Base-by-base conservation (phyloP, 2,888 invertebrate genomes). In the Scaptomyza caliginosa region DNA sequence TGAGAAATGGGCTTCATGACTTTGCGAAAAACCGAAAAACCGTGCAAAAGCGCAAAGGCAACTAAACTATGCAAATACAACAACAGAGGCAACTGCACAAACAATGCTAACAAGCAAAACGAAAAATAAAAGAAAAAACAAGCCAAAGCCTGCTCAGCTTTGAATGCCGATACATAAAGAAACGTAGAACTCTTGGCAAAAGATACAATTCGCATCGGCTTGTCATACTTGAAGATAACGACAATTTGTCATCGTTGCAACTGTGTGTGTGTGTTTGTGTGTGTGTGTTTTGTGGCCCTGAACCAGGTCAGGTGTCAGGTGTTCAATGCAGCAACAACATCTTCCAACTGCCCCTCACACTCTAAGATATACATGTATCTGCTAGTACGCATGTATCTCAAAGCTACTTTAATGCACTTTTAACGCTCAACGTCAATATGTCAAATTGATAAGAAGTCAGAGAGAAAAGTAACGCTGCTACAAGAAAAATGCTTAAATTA, bases 401-500 rank as follows among this genome's bases (percentile, higher is more conserved):
- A 43, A 71, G 84, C 84, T 83, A 83, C 84, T 83, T 86, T 84
- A 88, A 88, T 89, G 89, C 87, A 89, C 83, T 89, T 88, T 89
- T 76, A 75, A 56, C 83, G 86, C 79, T 88, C 82, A 77, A 82
- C 85, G 88, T 88, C 88, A 88, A 89, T 88, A 82, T 88, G 89
- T 89, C 89, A 88, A 89, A 89, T 78, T 88, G 89, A 89, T 89
- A 88, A 87, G 73, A 52, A 26, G 39, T 43, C 32, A 24, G 48
- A 4, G n/a, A 11, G 28, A 32, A 8, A 42, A 21, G 10, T 24
- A 60, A 30, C 5, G 34, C 57, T 36, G 13, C 17, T 39, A 23
- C n/a, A 21, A 39, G 36, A 62, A 64, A 73, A 74, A 57, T 57
- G 66, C 63, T 58, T 66, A 76, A 67, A 71, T 69, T 63, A 77